Percentiles rank a stretch among this genome's conserved stretches.
Conservation (phyloP, 2,888 invertebrate genomes). For the Physocephala rufipes region DNA sequence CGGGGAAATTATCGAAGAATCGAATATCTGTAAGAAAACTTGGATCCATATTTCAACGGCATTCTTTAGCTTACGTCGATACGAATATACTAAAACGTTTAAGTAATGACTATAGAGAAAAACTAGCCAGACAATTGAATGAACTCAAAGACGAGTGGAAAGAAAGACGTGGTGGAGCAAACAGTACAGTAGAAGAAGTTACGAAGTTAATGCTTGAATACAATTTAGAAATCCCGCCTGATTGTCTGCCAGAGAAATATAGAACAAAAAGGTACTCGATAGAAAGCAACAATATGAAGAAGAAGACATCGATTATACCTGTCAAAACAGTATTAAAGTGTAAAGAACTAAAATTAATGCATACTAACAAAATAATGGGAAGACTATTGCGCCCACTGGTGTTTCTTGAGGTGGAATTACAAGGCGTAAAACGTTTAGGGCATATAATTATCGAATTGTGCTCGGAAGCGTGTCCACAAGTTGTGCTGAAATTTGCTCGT, state of each 20-base stretch:
- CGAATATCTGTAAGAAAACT: neutral
- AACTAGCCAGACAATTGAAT: neutral
- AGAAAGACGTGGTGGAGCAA: no score
- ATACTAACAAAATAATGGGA: slow-evolving; percentile 10
- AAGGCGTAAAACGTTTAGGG: slow-evolving; percentile 48
- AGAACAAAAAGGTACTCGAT: neutral
- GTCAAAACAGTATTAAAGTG: slow-evolving; percentile 43
- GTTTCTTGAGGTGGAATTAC: slow-evolving; percentile 50
- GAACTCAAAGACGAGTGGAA: no score
- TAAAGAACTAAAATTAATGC: slow-evolving; percentile 39
- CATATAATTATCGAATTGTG: slow-evolving; percentile 51
- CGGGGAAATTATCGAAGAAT: no score
- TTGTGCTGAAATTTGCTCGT: slow-evolving; percentile 52
- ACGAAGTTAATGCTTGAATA: neutral
- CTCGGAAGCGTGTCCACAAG: slow-evolving; percentile 54
- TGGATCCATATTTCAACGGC: neutral
- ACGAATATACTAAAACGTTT: neutral
- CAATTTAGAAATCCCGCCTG: neutral
- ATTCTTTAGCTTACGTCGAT: neutral
- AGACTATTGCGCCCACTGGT: slow-evolving; percentile 51
- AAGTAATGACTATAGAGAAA: neutral
- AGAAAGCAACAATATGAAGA: neutral
- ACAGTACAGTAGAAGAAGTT: neutral
- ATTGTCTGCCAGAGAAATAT: neutral
- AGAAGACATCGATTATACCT: slow-evolving; percentile 32